A percentile compares a stretch with the other conserved stretches of the same genome.
Conservation (phyloP, 2,888 invertebrate genomes). For the Latrodectus hesperus region DNA sequence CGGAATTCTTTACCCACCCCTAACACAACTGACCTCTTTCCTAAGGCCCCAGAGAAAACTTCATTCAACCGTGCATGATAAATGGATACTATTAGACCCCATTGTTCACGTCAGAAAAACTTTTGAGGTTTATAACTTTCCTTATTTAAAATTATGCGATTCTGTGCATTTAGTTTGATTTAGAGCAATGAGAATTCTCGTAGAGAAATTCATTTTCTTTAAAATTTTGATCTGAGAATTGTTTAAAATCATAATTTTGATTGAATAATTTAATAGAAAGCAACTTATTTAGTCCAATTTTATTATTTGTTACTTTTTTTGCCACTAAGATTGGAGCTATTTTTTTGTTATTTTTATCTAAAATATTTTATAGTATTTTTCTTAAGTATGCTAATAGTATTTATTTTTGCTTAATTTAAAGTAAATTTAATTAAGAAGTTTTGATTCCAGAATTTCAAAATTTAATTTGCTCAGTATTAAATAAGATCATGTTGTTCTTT, state of each 20-base stretch:
- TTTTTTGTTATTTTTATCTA: neutral
- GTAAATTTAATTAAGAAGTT: no score
- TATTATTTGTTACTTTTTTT: slow-evolving; percentile 8
- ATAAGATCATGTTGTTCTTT: no score
- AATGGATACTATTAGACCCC: slow-evolving; percentile 41
- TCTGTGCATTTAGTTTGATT: slow-evolving; percentile 41
- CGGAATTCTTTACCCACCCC: neutral
- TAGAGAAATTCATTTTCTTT: neutral
- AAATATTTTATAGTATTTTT: neutral
- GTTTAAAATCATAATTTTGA: slow-evolving; percentile 21
- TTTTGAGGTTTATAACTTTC: slow-evolving; percentile 46
- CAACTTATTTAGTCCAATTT: slow-evolving; percentile 23
- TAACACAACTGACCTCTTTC: neutral
- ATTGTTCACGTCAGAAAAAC: slow-evolving; percentile 38
- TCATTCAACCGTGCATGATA: slow-evolving; percentile 52
- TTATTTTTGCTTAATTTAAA: neutral
- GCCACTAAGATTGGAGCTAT: neutral
- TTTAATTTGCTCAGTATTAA: no score
- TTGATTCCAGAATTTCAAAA: no score
- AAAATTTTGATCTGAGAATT: slow-evolving; percentile 9
- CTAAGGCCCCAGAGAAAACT: slow-evolving; percentile 20
- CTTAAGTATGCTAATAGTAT: neutral
- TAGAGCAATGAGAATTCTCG: slow-evolving; percentile 39
- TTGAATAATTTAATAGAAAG: slow-evolving; percentile 11
- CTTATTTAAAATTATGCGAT: slow-evolving; percentile 37